Conservation (phyloP, 1,140 invertebrate species). For the Drosophila sp. region DNA sequence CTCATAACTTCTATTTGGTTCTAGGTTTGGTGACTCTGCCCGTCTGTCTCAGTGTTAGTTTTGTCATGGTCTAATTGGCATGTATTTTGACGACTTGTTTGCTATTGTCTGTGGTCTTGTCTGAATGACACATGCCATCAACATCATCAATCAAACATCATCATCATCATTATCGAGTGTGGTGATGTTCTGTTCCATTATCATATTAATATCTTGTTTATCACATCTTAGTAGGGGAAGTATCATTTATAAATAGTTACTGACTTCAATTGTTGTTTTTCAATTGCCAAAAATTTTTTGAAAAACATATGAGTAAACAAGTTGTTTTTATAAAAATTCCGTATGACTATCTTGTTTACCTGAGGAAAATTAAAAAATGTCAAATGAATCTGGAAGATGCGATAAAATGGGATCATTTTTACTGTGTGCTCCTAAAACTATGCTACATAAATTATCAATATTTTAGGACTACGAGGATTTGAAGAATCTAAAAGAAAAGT, state of each 20-base stretch:
- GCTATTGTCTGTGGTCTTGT: slow-evolving; percentile 12
- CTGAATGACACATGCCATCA: slow-evolving; percentile 18
- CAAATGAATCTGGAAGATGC: not conserved
- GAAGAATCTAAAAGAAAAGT: too few species aligned
- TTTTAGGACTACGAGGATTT: not conserved
- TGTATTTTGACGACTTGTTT: slow-evolving; percentile 19
- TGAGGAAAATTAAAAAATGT: slow-evolving; percentile 2
- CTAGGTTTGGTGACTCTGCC: slow-evolving; percentile 20
- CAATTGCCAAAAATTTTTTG: not conserved
- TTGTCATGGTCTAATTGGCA: slow-evolving; percentile 37
- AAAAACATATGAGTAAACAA: slow-evolving; percentile 5
- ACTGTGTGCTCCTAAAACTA: not conserved
- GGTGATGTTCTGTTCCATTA: not conserved
- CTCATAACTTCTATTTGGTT: slow-evolving; percentile 43
- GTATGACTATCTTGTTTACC: not conserved
- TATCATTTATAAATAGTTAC: slow-evolving; percentile 25
- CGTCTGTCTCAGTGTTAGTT: slow-evolving; percentile 33
- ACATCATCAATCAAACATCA: slow-evolving; percentile 38
- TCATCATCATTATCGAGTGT: slow-evolving; percentile 28
- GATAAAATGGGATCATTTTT: not conserved
- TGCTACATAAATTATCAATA: not conserved
- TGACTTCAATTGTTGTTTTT: slow-evolving; percentile 5
- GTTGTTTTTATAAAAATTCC: slow-evolving; percentile 6
- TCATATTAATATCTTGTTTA: slow-evolving; percentile 57
- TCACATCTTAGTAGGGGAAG: slow-evolving; percentile 50